Percentiles rank a stretch among this genome's conserved stretches.
These are phyloP conservation scores for Dromius quadrimaculatus DNA, from an alignment of 2,888 invertebrate species.

Conservation along the genomic window DNA sequence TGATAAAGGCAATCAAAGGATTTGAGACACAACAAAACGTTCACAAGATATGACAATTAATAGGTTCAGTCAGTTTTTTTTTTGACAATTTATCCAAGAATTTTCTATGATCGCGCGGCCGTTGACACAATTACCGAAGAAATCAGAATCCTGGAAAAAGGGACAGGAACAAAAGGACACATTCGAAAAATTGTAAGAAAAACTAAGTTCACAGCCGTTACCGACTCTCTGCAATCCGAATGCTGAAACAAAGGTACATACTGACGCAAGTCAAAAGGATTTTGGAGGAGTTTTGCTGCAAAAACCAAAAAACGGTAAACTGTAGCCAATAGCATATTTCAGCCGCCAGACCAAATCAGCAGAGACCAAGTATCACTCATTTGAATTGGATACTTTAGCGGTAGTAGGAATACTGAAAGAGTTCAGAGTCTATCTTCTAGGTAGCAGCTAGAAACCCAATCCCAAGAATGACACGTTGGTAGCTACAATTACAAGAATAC, in stretches of 20 bases:
- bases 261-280: slow-evolving; percentile 54
- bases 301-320: slow-evolving; percentile 42
- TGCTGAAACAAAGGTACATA: slow-evolving; percentile 54
- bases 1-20: slow-evolving; percentile 53
- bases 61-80: slow-evolving; percentile 14
- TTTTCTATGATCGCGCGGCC: slow-evolving; percentile 25
- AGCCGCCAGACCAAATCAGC: slow-evolving; percentile 56
- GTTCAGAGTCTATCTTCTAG: slow-evolving; percentile 55
- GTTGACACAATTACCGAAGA: slow-evolving; percentile 40
- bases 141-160: slow-evolving; percentile 43
- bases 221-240: slow-evolving; percentile 51
- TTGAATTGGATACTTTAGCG: slow-evolving; percentile 60
- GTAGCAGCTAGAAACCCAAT: slow-evolving; percentile 53
- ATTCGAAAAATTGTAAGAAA: slow-evolving; percentile 14
- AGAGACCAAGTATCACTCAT: slow-evolving; percentile 58
- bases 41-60: slow-evolving; percentile 55
- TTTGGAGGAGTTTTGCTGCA: slow-evolving; percentile 54
- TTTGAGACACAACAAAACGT: slow-evolving; percentile 2
- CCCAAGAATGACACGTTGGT: slow-evolving; percentile 55
- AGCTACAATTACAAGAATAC: slow-evolving; percentile 36
- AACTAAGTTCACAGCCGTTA: slow-evolving; percentile 40
- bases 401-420: slow-evolving; percentile 55
- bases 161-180: background rate
- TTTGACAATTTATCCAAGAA: slow-evolving; percentile 5
- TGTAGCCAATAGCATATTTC: slow-evolving; percentile 55